Conservation (phyloP, 1,140 invertebrate genomes). For the Drosophila subobscura region DNA sequence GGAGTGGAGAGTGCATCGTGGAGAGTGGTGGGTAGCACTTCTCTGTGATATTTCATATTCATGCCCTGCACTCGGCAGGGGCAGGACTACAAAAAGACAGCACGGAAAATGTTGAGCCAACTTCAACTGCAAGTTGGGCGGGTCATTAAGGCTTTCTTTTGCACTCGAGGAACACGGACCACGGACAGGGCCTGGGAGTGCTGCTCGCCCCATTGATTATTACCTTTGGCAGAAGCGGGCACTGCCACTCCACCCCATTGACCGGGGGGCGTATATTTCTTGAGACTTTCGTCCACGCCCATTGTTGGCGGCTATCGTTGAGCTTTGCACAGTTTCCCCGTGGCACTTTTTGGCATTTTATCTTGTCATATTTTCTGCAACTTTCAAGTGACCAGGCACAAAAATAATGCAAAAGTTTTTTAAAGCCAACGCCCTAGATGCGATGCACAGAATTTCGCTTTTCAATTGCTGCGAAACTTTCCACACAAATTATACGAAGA, state of each 20-base stretch:
- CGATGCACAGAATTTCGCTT: conserved; percentile 61
- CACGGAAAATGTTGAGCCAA: conserved; percentile 58
- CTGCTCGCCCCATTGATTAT: conserved; percentile 55
- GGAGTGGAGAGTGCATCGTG: no score
- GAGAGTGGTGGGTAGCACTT: not conserved
- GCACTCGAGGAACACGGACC: not conserved
- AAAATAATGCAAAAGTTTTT: conserved; percentile 70
- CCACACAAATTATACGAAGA: conserved; percentile 53
- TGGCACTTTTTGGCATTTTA: conserved; percentile 58
- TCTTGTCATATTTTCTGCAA: conserved; percentile 71
- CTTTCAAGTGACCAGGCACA: conserved; percentile 52
- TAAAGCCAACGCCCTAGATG: conserved; percentile 41
- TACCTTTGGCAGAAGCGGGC: conserved; percentile 38
- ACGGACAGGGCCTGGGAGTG: not conserved
- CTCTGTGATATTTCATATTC: conserved; percentile 70
- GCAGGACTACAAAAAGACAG: conserved; percentile 16
- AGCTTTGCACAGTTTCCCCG: conserved; percentile 15
- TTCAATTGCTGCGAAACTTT: conserved; percentile 77
- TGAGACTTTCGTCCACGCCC: conserved; percentile 6
- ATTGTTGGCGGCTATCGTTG: conserved; percentile 25
- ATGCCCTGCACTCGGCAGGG: conserved; percentile 55
- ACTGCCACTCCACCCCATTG: conserved; percentile 6
- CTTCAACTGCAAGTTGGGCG: conserved; percentile 61
- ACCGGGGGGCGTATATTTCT: conserved; percentile 3
- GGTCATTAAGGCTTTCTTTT: conserved; percentile 67